phyloP scores from a whole-genome alignment of 2,797 vertebrate species.

The Manis crassicaudata region DNA sequence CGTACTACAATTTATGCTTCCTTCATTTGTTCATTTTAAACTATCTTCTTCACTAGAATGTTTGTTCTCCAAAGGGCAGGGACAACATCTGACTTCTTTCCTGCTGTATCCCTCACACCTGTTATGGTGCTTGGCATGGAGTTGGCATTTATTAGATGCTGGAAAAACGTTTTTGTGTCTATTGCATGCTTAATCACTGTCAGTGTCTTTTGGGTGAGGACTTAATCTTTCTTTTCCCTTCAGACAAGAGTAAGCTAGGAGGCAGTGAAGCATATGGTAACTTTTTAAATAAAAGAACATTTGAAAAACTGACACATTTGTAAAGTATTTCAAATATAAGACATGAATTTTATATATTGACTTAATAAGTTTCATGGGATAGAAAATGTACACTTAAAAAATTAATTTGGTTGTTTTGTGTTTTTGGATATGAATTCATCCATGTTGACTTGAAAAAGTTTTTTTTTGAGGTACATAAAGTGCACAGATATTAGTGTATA shows the following conservation, averaged over 20 bases:
- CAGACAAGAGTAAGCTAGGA: neutral
- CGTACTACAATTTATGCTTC: neutral
- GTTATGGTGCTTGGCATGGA: neutral
- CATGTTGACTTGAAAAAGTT: too few species aligned
- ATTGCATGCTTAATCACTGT: neutral
- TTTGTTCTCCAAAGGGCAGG: neutral
- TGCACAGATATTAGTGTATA: too few species aligned
- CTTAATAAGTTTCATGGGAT: neutral
- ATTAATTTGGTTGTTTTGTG: neutral
- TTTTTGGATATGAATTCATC: too few species aligned
- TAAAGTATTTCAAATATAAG: neutral
- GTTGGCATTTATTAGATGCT: neutral
- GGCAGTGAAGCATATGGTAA: neutral
- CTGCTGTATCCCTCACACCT: neutral
- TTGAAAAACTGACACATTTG: conserved; percentile 8
- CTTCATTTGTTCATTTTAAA: neutral
- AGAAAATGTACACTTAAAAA: neutral
- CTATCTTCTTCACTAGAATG: neutral
- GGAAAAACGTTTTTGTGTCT: neutral
- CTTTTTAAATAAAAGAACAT: neutral
- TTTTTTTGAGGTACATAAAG: too few species aligned
- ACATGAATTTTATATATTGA: conserved; percentile 16
- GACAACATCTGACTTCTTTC: neutral
- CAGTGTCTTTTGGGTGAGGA: neutral
- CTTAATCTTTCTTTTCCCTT: neutral